A percentile compares a stretch with the other conserved stretches of the same genome.
phyloP scores from a whole-genome alignment of 2,888 invertebrate species.

The Dicyrtomina minuta region DNA sequence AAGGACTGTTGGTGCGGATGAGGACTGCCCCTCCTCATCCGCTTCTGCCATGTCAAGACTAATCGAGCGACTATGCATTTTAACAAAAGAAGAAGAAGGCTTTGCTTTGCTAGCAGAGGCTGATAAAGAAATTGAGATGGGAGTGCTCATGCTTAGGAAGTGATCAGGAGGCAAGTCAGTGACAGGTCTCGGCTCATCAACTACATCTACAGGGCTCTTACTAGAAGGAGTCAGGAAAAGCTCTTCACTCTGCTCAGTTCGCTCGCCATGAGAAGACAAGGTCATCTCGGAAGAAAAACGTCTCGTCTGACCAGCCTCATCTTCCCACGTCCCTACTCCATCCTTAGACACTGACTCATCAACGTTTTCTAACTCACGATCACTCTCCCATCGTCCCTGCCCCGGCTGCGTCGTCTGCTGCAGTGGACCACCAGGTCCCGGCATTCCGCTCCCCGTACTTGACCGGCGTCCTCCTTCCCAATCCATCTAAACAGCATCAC shows the following conservation, averaged over 20 bases:
- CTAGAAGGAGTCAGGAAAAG: constrained; percentile 46
- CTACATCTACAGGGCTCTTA: constrained; percentile 51
- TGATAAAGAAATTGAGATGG: constrained; percentile 45
- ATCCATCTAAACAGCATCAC: constrained; percentile 37
- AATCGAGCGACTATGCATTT: constrained; percentile 48
- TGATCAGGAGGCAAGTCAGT: constrained; percentile 40
- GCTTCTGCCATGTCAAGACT: constrained; percentile 44
- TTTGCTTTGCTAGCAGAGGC: constrained; percentile 49
- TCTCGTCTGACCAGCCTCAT: constrained; percentile 49
- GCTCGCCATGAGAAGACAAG: constrained; percentile 41
- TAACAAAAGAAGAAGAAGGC: constrained; percentile 49
- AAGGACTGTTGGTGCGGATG: constrained; percentile 36
- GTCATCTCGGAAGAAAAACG: constrained; percentile 48
- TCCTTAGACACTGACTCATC: constrained; percentile 28
- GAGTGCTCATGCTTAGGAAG: constrained; percentile 50
- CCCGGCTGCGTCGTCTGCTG: constrained; percentile 41
- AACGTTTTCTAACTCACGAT: constrained; percentile 52
- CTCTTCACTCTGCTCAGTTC: constrained; percentile 48
- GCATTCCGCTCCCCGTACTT: constrained; percentile 38
- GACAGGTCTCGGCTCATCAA: constrained; percentile 36
- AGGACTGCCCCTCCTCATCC: constrained; percentile 13
- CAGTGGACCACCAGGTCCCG: constrained; percentile 41
- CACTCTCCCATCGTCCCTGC: constrained; percentile 49
- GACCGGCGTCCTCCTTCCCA: constrained; percentile 42
- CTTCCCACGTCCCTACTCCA: constrained; percentile 50